Evolutionary conservation across 2,888 invertebrate genomes (phyloP).

Genomic region (Ormyrus pomaceus): DNA sequence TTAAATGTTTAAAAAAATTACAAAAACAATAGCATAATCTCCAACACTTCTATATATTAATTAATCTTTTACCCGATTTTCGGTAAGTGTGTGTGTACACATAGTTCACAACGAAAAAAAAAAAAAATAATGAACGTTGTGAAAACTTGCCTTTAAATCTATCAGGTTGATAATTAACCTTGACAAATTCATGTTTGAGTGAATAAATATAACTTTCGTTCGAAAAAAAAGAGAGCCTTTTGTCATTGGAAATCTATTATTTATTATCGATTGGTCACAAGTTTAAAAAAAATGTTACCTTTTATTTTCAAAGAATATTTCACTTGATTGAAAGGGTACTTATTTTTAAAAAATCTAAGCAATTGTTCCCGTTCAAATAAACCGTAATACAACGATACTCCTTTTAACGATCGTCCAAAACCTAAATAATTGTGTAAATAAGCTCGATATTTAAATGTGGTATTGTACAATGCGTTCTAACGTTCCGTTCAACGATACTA

Average conservation of each 20-base stretch:
- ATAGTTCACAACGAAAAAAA: constrained; percentile 55
- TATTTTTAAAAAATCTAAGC: too few relatives aligned
- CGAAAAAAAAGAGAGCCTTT: constrained; percentile 19
- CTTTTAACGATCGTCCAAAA: background rate
- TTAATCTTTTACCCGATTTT: constrained; percentile 35
- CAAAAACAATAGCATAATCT: constrained; percentile 9
- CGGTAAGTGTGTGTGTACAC: constrained; percentile 32
- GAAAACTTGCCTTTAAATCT: constrained; percentile 55
- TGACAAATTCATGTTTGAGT: constrained; percentile 41
- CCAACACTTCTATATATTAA: constrained; percentile 40
- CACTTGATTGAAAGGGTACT: too few relatives aligned
- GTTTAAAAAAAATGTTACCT: too few relatives aligned
- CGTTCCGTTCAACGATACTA: constrained; percentile 11
- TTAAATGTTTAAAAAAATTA: background rate
- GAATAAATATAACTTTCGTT: constrained; percentile 40
- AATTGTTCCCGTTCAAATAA: background rate
- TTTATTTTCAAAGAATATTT: too few relatives aligned
- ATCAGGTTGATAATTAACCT: constrained; percentile 36
- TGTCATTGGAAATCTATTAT: constrained; percentile 14
- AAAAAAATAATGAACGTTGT: constrained; percentile 44
- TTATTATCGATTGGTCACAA: too few relatives aligned
- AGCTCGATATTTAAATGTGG: constrained; percentile 2
- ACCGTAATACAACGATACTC: constrained; percentile 7
- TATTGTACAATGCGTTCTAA: constrained; percentile 6
- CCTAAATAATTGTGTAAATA: constrained; percentile 45